Evolutionary conservation across 2,888 invertebrate species (phyloP), one percentile per base, ranked within the genome.

Genomic region (Dicranocentrus wangi): DNA sequence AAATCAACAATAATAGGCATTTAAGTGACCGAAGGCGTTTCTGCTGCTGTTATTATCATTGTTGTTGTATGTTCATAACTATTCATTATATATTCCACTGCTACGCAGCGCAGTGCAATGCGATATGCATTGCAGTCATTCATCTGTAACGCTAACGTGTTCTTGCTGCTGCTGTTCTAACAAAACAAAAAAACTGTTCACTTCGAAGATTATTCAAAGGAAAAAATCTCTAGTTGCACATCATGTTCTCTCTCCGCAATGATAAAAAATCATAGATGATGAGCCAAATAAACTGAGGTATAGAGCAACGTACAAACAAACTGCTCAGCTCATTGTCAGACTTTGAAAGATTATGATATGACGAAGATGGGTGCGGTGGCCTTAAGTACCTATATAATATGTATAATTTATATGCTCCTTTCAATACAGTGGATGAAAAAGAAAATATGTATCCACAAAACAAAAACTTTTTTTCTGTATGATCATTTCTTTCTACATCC

Each of bases 31-130:
- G 47, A 73, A 63, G 63, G 39, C 51, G 28, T 47, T 63, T 60
- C 23, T 61, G 25, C 39, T 60, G 43, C 70, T 58, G 60, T 60
- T 65, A 43, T 61, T 10, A 53, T 53, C 27, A 61, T 53, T 51
- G 51, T 63, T 53, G 61, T 63, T 73, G 23, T 21, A 53, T 25
- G 17, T 28, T 63, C 51, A 51, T 15, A 51, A 63, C 73, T 73
- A 73, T 73, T 73, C 73, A 73, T 73, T 73, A 73, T 47, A 19
- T 25, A 58, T 55, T 69, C 58, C 39, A 47, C n/a, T n/a, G 10
- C 15, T 5, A 2, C 47, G 15, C 47, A 3, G 10, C 47, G 15
- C 47, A 39, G 27, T 32, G 55, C 32, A 55, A 69, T 42, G 7
- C 19, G 43, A 71, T 71, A 71, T 43, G 70, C 69, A 47, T 7